These are phyloP conservation scores for Pristionchus fissidentatus DNA, from an alignment of 2,888 invertebrate genomes.

Conservation along the genomic window DNA sequence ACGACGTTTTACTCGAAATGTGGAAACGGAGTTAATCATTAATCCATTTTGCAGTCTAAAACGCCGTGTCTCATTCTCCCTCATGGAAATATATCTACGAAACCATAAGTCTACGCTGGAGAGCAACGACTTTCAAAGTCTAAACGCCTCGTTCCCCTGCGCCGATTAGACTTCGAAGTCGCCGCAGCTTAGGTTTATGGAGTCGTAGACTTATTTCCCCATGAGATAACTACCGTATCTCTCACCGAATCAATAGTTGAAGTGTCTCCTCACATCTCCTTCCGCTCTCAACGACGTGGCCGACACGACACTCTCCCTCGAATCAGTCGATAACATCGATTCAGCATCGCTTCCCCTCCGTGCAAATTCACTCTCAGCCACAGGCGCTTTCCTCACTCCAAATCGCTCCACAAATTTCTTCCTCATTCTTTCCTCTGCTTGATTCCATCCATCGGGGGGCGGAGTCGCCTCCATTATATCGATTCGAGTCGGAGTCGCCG, in stretches of 20 bases:
- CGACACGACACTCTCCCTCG: constrained; percentile 67
- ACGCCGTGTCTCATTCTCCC: too few relatives aligned
- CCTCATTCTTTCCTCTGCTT: constrained; percentile 60
- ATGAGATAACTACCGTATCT: too few relatives aligned
- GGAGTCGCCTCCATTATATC: constrained; percentile 33
- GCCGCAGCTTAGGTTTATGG: too few relatives aligned
- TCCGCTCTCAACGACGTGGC: constrained; percentile 69
- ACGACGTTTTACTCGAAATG: too few relatives aligned
- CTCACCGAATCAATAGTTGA: constrained; percentile 67
- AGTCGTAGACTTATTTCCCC: background rate
- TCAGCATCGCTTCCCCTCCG: constrained; percentile 56
- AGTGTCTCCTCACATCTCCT: constrained; percentile 65
- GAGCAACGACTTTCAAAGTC: too few relatives aligned
- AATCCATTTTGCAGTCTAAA: background rate
- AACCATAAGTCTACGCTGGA: too few relatives aligned
- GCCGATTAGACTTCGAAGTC: too few relatives aligned
- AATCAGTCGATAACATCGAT: constrained; percentile 61
- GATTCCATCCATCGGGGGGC: constrained; percentile 48
- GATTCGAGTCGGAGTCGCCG: background rate
- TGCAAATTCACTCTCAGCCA: constrained; percentile 61
- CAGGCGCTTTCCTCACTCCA: constrained; percentile 64
- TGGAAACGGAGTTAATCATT: background rate
- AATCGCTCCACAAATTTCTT: constrained; percentile 62
- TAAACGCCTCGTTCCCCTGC: too few relatives aligned
- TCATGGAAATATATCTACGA: too few relatives aligned